A percentile compares a stretch with the other conserved stretches of the same genome.
Evolutionary conservation across 2,888 invertebrate species (phyloP).

Genomic region (Hipparchia sbordonii): DNA sequence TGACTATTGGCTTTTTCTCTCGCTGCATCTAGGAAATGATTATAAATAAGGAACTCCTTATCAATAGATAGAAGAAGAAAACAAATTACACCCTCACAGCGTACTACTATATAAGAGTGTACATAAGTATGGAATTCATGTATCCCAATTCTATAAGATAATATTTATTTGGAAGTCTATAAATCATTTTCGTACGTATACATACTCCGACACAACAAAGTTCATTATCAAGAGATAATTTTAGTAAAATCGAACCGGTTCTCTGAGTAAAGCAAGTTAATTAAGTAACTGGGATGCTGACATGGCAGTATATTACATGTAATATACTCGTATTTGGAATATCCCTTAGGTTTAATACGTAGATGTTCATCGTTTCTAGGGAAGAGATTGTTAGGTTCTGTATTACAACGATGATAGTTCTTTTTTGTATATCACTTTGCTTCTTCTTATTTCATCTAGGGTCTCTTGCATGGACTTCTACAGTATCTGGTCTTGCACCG

Average conservation of each 20-base stretch:
- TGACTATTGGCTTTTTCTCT: too few species aligned
- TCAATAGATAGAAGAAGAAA: too few species aligned
- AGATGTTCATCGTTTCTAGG: slow-evolving; percentile 39
- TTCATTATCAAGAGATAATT: slow-evolving; percentile 2
- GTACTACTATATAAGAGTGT: background rate
- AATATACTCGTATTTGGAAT: slow-evolving; percentile 43
- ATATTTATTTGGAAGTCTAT: background rate
- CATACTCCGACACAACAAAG: background rate
- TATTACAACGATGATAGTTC: background rate
- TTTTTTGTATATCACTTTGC: background rate
- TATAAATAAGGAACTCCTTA: too few species aligned
- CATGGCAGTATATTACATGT: slow-evolving; percentile 27
- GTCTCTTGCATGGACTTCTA: too few species aligned
- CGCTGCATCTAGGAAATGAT: too few species aligned
- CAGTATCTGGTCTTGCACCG: too few species aligned
- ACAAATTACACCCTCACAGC: too few species aligned
- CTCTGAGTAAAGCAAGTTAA: slow-evolving; percentile 50
- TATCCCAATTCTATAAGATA: background rate
- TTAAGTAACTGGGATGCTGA: slow-evolving; percentile 49
- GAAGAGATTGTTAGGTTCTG: slow-evolving; percentile 32
- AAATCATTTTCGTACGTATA: background rate
- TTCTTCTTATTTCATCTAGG: too few species aligned
- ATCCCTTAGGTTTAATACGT: slow-evolving; percentile 44
- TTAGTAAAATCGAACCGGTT: slow-evolving; percentile 23
- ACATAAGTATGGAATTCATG: background rate